Evolutionary conservation across 2,797 vertebrate species (phyloP), one percentile per base, ranked within the genome.

Genomic region (Tachyglossus aculeatus): DNA sequence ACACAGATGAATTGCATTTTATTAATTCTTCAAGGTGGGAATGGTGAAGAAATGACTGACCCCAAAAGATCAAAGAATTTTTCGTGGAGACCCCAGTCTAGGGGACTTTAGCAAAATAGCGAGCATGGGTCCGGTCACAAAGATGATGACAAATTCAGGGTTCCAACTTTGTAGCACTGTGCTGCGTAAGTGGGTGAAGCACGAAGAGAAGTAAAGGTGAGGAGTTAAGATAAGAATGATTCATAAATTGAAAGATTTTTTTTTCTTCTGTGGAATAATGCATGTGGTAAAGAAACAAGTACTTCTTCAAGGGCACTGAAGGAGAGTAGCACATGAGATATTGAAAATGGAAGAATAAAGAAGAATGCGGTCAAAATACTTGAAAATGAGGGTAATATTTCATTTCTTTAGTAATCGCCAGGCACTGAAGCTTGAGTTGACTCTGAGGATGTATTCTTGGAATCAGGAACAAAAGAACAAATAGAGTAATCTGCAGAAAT

Each of bases 181-280:
- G 61, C 73, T 67, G 57, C 38, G 6, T 79, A 81, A 77, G 64
- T 71, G 51, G 21, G 77, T 58, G 61, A 81, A 87, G 43, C 76
- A 86, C 76, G 88, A 91, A 87, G 70, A 74, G 64, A 83, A 75
- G 71, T 80, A 80, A 91, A 93, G 84, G 82, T 86, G 86, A 91
- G 77, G 67, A 88, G 73, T 56, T 84, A 88, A 89, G 89, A 90
- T 89, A 92, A 89, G 82, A 72, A 67, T 45, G 77, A 83, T 83
- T 92, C 86, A 83, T 80, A 91, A 89, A 88, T 71, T 83, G 86
- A 86, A 90, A 88, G 72, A 70, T 68, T 86, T 56, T 82, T 82
- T 82, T 67, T 8, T 75, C 61, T 79, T 79, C 81, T 72, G 11
- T 74, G 71, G 69, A 89, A 84, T 88, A 91, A 91, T 65, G 36